Percentiles rank a stretch among this genome's conserved stretches.
These are phyloP conservation scores for Paraescarpia echinospica DNA, from an alignment of 1,140 invertebrate species.

Conservation along the genomic window DNA sequence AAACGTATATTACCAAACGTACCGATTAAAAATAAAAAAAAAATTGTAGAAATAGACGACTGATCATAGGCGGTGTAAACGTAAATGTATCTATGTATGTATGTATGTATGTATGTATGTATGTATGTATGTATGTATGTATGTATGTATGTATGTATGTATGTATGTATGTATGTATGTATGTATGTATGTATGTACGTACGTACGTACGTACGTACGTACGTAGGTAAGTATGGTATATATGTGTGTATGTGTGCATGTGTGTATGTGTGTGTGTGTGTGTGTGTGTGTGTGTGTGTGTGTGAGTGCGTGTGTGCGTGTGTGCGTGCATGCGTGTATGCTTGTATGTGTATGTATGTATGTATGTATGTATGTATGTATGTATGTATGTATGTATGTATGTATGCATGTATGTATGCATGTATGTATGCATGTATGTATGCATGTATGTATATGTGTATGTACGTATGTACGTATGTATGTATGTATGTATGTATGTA, in stretches of 20 bases:
- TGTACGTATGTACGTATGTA: conserved; percentile 18
- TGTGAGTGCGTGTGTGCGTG: neutral
- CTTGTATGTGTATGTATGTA: neutral
- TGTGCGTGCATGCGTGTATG: neutral
- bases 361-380: neutral
- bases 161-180: too few species aligned
- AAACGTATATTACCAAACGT: too few species aligned
- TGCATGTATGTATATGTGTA: conserved; percentile 20
- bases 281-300: conserved; percentile 8
- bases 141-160: too few species aligned
- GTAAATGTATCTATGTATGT: neutral
- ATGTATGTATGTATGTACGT: too few species aligned
- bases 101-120: too few species aligned
- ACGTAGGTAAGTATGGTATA: too few species aligned
- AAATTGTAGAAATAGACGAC: too few species aligned
- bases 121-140: too few species aligned
- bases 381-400: conserved; percentile 14
- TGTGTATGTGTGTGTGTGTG: neutral
- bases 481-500: conserved; percentile 20
- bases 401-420: conserved; percentile 2
- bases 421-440: conserved; percentile 18
- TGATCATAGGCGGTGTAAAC: too few species aligned
- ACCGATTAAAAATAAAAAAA: too few species aligned
- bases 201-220: too few species aligned
- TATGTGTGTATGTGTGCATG: neutral